Evolutionary conservation across 2,888 invertebrate species (phyloP), one percentile per base, ranked within the genome.

Genomic region (Cosmopolites sordidus): DNA sequence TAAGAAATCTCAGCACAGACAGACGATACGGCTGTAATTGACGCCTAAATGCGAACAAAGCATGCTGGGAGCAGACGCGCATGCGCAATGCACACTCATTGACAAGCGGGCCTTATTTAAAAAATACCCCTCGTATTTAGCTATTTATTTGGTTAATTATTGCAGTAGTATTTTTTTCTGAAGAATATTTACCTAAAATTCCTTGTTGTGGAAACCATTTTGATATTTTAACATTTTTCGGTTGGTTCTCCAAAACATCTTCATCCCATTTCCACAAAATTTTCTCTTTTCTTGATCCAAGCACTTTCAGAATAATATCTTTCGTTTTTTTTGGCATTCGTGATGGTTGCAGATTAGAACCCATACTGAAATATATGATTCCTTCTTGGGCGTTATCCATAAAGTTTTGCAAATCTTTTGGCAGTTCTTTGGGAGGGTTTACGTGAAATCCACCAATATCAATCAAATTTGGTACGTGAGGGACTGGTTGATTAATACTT

Each of bases 181-280:
- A 51, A 40, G 11, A 8, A 22, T 22, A 37, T 46, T 55, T 59
- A 68, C 68, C 67, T 37, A 70, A 57, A 37, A 69, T 59, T 50
- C 66, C 69, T 27, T 64, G 58, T 54, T 70, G 70, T 16, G 70
- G 69, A 38, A 69, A 57, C 70, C 70, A 70, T 37, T 62, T 65
- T 4, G 57, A 59, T 9, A 74, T 63, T 59, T 69, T 69, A 0
- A 81, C 68, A 60, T 78, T 77, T 11, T 63, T 56, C 1, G 74
- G 72, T 33, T 63, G 58, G 38, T 62, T 61, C n/a, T 65, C 63
- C 14, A 68, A 53, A 17, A 51, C 49, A 16, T 79, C 76, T 0
- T 78, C 78, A 60, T 85, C 83, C 82, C 83, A 86, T 72, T 86
- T 86, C 84, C 84, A 84, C 16, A 87, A 64, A 0, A 87, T 78